Percentiles rank a stretch among this genome's conserved stretches.
These are phyloP conservation scores for Crotalus helleri DNA, from an alignment of 2,113 vertebrate species.

Conservation along the genomic window DNA sequence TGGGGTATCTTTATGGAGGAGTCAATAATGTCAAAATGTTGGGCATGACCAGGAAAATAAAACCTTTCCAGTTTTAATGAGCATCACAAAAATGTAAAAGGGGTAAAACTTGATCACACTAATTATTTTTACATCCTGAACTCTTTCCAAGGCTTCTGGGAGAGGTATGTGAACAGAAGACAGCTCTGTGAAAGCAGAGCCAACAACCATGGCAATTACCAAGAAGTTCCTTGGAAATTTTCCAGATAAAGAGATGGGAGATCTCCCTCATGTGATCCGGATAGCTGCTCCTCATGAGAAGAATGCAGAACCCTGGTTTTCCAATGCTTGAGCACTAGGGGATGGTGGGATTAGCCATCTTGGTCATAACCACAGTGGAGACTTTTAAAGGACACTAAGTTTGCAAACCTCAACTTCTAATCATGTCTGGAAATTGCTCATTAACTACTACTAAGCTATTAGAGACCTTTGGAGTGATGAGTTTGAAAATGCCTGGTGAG, in stretches of 20 bases:
- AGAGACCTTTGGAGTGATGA: background rate
- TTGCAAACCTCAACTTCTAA: background rate
- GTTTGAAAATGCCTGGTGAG: background rate
- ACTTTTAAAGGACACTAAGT: background rate
- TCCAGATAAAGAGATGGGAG: background rate
- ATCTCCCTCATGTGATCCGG: background rate
- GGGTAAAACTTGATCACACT: background rate
- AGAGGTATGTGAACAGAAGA: background rate
- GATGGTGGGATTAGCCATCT: background rate
- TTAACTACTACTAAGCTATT: background rate
- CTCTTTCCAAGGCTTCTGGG: background rate
- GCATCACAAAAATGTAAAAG: background rate
- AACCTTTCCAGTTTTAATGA: background rate
- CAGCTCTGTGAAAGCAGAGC: background rate
- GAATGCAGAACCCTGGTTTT: background rate
- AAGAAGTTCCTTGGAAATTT: background rate
- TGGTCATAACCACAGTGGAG: background rate
- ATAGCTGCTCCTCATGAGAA: background rate
- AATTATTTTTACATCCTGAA: background rate
- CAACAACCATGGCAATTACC: background rate
- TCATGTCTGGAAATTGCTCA: background rate
- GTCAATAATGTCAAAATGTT: background rate
- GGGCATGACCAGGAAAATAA: background rate
- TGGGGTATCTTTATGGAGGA: background rate
- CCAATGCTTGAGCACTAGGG: background rate